These are phyloP conservation scores for Nephrotoma flavescens DNA, from an alignment of 2,888 invertebrate species.

Conservation along the genomic window DNA sequence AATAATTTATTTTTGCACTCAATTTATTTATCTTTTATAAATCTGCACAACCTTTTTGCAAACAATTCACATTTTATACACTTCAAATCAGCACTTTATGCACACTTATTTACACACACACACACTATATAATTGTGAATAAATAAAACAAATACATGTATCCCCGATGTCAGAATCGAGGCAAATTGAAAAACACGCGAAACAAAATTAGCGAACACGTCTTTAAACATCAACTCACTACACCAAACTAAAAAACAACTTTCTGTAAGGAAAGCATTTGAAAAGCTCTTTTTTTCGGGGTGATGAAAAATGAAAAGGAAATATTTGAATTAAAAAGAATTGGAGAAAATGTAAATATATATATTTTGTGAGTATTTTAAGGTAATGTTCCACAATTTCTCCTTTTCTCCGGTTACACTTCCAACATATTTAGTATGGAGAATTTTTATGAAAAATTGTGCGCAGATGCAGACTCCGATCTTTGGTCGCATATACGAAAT, in stretches of 20 bases:
- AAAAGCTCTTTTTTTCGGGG: not conserved
- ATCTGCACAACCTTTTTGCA: not conserved
- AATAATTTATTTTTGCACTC: not conserved
- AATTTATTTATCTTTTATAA: not conserved
- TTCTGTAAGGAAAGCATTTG: not conserved
- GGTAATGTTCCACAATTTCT: not conserved
- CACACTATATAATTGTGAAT: not conserved
- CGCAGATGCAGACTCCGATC: not conserved
- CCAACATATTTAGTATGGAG: not conserved
- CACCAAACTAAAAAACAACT: not conserved
- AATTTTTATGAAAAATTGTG: not conserved
- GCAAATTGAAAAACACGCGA: not conserved
- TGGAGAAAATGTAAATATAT: not conserved
- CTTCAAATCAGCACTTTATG: not conserved
- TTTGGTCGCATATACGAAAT: not conserved
- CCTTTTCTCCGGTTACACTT: not conserved
- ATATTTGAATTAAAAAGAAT: not conserved
- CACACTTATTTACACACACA: not conserved
- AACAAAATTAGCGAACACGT: not conserved
- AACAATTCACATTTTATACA: not conserved
- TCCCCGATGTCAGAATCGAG: not conserved
- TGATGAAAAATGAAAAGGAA: not conserved
- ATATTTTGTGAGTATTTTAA: not conserved
- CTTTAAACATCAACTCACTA: not conserved
- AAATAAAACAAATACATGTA: not conserved